Percentiles rank a stretch among this genome's conserved stretches.
These are phyloP conservation scores for Callyntrura guangdongensis DNA, from an alignment of 2,888 invertebrate species.

Conservation along the genomic window DNA sequence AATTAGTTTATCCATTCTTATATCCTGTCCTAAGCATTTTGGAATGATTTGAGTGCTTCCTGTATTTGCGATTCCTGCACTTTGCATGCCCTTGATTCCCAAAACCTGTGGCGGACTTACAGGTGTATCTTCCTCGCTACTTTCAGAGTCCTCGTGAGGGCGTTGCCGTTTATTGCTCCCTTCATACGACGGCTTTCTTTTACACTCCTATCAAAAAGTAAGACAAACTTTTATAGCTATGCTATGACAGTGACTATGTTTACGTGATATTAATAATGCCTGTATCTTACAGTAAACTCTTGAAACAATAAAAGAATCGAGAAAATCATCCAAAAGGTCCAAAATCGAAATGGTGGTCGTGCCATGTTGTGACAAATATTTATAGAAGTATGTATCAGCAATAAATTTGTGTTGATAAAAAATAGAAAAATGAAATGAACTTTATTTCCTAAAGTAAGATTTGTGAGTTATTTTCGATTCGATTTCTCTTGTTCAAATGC, in stretches of 20 bases:
- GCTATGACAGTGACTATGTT: background rate
- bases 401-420: too few species aligned
- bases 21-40: constrained; percentile 67
- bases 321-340: background rate
- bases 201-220: too few species aligned
- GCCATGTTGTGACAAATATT: too few species aligned
- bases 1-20: constrained; percentile 65
- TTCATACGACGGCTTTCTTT: too few species aligned
- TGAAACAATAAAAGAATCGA: background rate
- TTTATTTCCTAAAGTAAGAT: too few species aligned
- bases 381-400: too few species aligned
- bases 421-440: too few species aligned
- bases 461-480: too few species aligned
- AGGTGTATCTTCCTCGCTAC: constrained; percentile 36
- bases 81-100: constrained; percentile 44
- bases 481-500: too few species aligned
- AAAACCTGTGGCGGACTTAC: constrained; percentile 19
- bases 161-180: background rate
- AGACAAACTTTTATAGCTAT: too few species aligned
- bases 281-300: background rate
- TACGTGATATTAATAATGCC: background rate
- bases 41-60: constrained; percentile 18
- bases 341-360: too few species aligned
- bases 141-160: background rate
- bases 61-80: constrained; percentile 31